These are phyloP conservation scores for Sarcophaga peregrina DNA, from an alignment of 1,140 invertebrate genomes.

Conservation along the genomic window DNA sequence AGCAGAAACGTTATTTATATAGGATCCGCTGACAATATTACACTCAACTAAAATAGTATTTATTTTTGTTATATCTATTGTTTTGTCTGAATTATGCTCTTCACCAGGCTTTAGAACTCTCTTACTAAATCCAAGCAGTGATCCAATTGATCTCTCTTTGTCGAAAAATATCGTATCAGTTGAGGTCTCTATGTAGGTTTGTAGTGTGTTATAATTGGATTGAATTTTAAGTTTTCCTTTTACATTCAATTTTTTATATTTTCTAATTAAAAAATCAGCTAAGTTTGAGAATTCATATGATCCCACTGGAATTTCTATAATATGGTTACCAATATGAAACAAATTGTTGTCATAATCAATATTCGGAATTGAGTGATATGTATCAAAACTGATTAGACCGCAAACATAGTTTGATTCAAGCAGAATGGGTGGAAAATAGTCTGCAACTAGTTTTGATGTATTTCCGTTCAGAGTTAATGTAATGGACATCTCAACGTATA, in stretches of 20 bases:
- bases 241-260: constrained; percentile 9
- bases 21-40: constrained; percentile 53
- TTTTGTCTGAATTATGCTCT: constrained; percentile 47
- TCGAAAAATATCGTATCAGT: constrained; percentile 41
- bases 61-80: constrained; percentile 50
- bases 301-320: constrained; percentile 58
- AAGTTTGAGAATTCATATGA: constrained; percentile 62
- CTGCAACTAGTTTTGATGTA: constrained; percentile 43
- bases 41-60: constrained; percentile 51
- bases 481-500: constrained; percentile 48
- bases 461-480: constrained; percentile 50
- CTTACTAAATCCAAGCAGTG: constrained; percentile 48
- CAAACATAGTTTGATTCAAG: constrained; percentile 51
- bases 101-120: constrained; percentile 43
- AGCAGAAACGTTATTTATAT: constrained; percentile 51
- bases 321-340: constrained; percentile 59
- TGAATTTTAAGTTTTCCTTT: too few species aligned
- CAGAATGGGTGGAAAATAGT: constrained; percentile 52
- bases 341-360: constrained; percentile 58
- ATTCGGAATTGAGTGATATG: constrained; percentile 63
- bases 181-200: constrained; percentile 18
- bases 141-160: constrained; percentile 44
- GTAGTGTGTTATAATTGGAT: constrained; percentile 38
- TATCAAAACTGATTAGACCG: constrained; percentile 57
- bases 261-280: neutral